Evolutionary conservation across 2,113 vertebrate species (phyloP).

Genomic region (Pristiophorus japonicus): DNA sequence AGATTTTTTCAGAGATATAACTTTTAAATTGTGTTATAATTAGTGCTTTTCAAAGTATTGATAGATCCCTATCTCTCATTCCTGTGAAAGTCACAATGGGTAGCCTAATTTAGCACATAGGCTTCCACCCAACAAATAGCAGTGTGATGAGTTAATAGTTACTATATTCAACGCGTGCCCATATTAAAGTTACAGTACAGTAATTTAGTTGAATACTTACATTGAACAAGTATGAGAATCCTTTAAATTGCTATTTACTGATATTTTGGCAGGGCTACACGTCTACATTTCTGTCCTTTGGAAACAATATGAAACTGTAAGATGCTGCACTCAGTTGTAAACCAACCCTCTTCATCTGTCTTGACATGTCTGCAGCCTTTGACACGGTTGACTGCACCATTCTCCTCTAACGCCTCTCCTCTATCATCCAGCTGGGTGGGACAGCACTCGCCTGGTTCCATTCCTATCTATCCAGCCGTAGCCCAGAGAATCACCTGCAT

Average conservation of each 20-base stretch:
- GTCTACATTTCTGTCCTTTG: not conserved
- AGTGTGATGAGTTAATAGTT: not conserved
- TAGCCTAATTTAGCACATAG: not conserved
- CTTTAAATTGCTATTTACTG: not conserved
- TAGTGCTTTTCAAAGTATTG: not conserved
- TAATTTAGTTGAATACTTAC: not conserved
- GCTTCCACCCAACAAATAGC: not conserved
- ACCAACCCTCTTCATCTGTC: not conserved
- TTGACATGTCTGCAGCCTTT: not conserved
- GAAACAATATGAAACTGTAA: not conserved
- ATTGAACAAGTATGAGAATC: not conserved
- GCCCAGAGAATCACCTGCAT: not conserved
- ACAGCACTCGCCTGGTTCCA: not conserved
- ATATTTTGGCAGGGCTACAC: not conserved
- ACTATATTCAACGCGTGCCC: not conserved
- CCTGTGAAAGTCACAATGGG: not conserved
- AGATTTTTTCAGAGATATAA: not conserved
- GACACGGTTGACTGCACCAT: not conserved
- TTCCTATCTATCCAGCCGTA: not conserved
- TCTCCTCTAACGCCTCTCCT: not conserved
- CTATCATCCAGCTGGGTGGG: not conserved
- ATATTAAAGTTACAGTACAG: not conserved
- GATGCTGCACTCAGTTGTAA: not conserved
- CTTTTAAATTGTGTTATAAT: not conserved
- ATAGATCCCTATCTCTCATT: not conserved